phyloP scores from a whole-genome alignment of 2,797 vertebrate genomes.

The Gambelia wislizenii region DNA sequence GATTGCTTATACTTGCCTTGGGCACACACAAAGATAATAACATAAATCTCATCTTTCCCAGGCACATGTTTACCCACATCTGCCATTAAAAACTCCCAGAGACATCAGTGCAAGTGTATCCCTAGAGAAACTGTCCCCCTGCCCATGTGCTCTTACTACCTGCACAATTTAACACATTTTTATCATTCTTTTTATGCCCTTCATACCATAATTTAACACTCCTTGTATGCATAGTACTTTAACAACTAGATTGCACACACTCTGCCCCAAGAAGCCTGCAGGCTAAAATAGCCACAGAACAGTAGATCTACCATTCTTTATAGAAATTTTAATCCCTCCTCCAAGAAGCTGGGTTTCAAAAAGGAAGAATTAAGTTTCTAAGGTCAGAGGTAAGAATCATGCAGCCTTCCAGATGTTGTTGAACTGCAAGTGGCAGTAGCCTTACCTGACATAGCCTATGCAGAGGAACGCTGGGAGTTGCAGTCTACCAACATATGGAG shows the following conservation, averaged over 20 bases:
- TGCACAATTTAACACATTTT: neutral
- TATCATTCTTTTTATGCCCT: neutral
- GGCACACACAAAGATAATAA: neutral
- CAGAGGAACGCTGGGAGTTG: too few species aligned
- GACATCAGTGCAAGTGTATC: neutral
- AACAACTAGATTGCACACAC: neutral
- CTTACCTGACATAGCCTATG: too few species aligned
- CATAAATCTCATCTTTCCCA: neutral
- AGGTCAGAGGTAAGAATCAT: too few species aligned
- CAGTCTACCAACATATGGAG: too few species aligned
- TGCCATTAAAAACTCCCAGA: neutral
- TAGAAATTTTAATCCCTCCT: neutral
- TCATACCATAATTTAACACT: neutral
- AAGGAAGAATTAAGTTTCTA: neutral
- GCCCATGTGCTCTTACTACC: neutral
- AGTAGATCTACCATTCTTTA: neutral
- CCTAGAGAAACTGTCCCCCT: neutral
- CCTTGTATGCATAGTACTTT: neutral
- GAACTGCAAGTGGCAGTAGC: too few species aligned
- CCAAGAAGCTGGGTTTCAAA: slow-evolving; percentile 2
- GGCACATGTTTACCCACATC: neutral
- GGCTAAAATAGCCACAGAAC: neutral
- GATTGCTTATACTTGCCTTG: neutral
- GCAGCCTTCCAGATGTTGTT: too few species aligned
- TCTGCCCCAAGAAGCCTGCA: neutral